phyloP scores from a whole-genome alignment of 2,888 invertebrate species.

The Xestia xanthographa region DNA sequence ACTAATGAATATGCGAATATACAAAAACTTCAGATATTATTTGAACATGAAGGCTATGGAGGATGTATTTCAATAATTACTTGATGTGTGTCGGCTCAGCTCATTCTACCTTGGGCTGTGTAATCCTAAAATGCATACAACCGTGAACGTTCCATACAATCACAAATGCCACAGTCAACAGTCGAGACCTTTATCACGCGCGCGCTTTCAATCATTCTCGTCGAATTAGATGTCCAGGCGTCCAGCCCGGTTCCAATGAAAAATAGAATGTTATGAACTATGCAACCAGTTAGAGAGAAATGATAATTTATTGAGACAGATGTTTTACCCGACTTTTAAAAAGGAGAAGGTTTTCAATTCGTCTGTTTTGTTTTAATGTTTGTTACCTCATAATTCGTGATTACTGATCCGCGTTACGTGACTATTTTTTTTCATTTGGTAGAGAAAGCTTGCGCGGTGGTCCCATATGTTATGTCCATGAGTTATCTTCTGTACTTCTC shows the following conservation, averaged over 20 bases:
- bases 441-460: no score
- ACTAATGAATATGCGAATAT: no score
- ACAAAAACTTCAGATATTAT: no score
- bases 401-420: no score
- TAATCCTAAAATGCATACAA: not conserved
- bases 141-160: constrained; percentile 4
- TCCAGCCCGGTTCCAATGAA: constrained; percentile 4
- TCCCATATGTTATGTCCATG: no score
- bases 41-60: no score
- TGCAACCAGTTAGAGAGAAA: not conserved
- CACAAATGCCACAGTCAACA: constrained; percentile 6
- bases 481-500: no score
- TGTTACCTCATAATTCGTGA: no score
- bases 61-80: not conserved
- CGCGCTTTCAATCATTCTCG: constrained; percentile 37
- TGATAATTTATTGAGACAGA: not conserved
- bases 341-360: no score
- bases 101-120: not conserved
- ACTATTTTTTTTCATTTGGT: no score
- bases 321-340: not conserved
- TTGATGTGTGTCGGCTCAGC: not conserved
- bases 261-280: constrained; percentile 8
- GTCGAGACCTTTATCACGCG: not conserved
- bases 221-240: constrained; percentile 7
- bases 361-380: no score